Evolutionary conservation across 1,140 invertebrate genomes (phyloP).

Genomic region (Homarus americanus): DNA sequence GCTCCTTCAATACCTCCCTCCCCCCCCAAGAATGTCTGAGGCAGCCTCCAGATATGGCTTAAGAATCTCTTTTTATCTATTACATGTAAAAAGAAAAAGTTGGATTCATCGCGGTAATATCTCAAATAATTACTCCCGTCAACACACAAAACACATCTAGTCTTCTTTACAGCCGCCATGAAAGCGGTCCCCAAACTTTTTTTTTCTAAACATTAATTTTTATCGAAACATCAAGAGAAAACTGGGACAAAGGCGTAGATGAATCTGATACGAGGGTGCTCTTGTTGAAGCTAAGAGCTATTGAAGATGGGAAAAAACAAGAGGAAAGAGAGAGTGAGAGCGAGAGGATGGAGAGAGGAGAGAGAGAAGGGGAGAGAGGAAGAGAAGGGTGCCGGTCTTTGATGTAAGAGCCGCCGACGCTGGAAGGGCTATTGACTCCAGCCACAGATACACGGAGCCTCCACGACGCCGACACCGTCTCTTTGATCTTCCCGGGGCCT

Average conservation of each 20-base stretch:
- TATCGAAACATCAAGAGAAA: constrained; percentile 48
- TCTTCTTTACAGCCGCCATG: background rate
- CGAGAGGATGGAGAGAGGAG: background rate
- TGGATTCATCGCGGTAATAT: background rate
- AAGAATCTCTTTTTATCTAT: too few species aligned
- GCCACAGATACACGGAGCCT: constrained; percentile 17
- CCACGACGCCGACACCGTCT: background rate
- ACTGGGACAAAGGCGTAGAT: constrained; percentile 40
- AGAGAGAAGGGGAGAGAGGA: constrained; percentile 2
- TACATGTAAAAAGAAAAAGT: background rate
- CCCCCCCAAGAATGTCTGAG: too few species aligned
- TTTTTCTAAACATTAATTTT: constrained; percentile 27
- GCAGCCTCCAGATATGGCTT: too few species aligned
- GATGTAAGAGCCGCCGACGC: background rate
- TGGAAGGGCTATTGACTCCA: constrained; percentile 21
- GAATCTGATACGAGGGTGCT: constrained; percentile 41
- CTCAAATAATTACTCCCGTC: background rate
- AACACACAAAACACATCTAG: background rate
- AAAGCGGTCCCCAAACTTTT: background rate
- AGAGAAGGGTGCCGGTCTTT: background rate
- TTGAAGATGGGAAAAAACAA: constrained; percentile 31
- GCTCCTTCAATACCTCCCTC: too few species aligned
- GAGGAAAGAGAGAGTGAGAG: constrained; percentile 22
- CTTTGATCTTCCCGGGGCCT: background rate
- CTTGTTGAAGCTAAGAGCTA: constrained; percentile 33